A percentile compares a stretch with the other conserved stretches of the same genome.
These are phyloP conservation scores for Capitella teleta DNA, from an alignment of 1,140 invertebrate genomes.

Conservation along the genomic window DNA sequence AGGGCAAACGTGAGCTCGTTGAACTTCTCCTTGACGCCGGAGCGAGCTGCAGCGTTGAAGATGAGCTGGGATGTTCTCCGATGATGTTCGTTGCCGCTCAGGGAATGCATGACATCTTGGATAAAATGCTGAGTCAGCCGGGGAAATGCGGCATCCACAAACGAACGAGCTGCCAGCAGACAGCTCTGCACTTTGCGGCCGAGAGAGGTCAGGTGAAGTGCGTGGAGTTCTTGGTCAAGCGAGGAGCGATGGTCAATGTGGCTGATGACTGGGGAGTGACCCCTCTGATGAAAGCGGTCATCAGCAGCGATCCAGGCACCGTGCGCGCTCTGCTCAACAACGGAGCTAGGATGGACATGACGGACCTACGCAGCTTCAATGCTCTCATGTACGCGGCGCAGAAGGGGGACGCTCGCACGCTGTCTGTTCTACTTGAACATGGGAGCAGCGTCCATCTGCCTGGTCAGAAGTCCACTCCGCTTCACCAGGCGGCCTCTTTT, in stretches of 20 bases:
- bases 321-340: not conserved
- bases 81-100: not conserved
- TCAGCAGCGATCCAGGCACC: not conserved
- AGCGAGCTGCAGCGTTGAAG: not conserved
- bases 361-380: not conserved
- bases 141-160: not conserved
- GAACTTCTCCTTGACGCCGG: not conserved
- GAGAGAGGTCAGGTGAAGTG: not conserved
- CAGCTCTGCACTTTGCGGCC: slow-evolving; percentile 3
- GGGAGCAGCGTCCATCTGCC: not conserved
- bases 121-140: not conserved
- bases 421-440: not conserved
- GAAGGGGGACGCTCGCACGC: not conserved
- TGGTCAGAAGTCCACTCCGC: not conserved
- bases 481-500: slow-evolving; percentile 1
- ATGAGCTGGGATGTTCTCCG: not conserved
- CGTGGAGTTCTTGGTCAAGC: not conserved
- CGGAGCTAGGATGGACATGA: slow-evolving; percentile 1
- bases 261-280: slow-evolving; percentile 5
- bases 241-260: not conserved
- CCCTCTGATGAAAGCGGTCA: not conserved
- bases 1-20: not conserved
- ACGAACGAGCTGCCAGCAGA: not conserved
- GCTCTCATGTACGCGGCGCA: slow-evolving; percentile 2
- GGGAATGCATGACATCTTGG: not conserved